Evolutionary conservation across 2,113 vertebrate species (phyloP).

Genomic region (Actenoides hombroni): DNA sequence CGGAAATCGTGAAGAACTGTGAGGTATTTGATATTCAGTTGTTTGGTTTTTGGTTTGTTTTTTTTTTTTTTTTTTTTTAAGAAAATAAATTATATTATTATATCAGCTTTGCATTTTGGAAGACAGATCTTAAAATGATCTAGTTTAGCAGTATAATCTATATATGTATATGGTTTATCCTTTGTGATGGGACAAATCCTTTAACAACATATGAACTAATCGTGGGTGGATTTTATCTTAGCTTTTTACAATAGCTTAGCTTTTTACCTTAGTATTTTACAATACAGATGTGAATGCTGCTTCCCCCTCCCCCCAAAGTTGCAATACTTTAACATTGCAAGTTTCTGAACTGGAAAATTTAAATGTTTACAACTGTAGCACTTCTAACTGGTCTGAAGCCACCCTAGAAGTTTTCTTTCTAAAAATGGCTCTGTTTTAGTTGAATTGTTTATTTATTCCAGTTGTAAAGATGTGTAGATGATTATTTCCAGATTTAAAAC

Average conservation of each 20-base stretch:
- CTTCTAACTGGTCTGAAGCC: background rate
- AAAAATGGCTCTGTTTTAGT: background rate
- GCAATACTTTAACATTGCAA: background rate
- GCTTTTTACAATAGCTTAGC: background rate
- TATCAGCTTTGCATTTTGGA: background rate
- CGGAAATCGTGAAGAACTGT: constrained; percentile 85
- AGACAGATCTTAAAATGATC: background rate
- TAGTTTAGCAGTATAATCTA: background rate
- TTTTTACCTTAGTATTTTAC: background rate
- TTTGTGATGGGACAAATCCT: background rate
- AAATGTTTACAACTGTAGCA: background rate
- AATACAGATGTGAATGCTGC: background rate
- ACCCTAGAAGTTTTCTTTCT: background rate
- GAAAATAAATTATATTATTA: background rate
- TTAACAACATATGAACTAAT: background rate
- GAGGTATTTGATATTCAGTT: constrained; percentile 77
- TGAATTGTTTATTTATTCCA: background rate
- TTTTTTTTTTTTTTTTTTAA: too few species aligned
- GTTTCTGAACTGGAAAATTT: background rate
- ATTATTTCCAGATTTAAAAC: background rate
- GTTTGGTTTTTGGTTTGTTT: too few species aligned
- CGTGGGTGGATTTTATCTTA: background rate
- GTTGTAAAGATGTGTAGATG: background rate
- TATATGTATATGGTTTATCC: background rate
- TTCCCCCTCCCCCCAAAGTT: background rate